Evolutionary conservation across 2,888 invertebrate species (phyloP), one percentile per base, ranked within the genome.

Genomic region (Drosophila quasianomalipes): DNA sequence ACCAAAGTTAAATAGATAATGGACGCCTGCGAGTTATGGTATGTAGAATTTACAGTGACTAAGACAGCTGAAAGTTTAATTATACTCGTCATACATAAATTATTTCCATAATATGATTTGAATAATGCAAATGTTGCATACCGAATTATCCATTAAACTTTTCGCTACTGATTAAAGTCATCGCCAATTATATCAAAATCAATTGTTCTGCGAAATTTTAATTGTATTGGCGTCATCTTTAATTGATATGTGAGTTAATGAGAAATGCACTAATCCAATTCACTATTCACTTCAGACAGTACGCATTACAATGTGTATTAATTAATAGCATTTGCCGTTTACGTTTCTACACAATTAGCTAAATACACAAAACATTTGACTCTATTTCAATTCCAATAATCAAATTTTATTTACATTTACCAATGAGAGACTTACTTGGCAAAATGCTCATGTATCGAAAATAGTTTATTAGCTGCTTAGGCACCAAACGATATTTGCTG

Each of bases 351-450:
- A 31, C 58, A 31, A 31, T 31, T n/a, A n/a, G 10, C 6, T 30
- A 30, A n/a, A 19, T 10, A 37, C 52, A 52, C n/a, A 30, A 14
- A 12, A 22, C 30, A 30, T 37, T 30, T 12, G 30, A 30, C 16
- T 37, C 6, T 1, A 53, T 61, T 30, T 22, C 30, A 61, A 39
- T 39, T 61, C 2, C 44, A 52, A 41, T 60, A 73, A 66, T 66
- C 41, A 31, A 30, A 66, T 60, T 35, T 37, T 47, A 62, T 44
- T 51, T 28, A 12, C 4, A 49, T 35, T 51, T 31, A n/a, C 4
- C 4, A 7, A 3, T 1, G 14, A 16, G 12, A 3, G 16, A 10
- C 22, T 14, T 30, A 41, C 30, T 41, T 41, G 22, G 16, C 30
- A 16, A 30, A 30, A n/a, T n/a, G 30, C 57, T 57, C 30, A 16